Percentiles rank a stretch among this genome's conserved stretches.
Evolutionary conservation across 2,113 vertebrate species (phyloP).

Genomic region (human (Homo sapiens)): GRCh38 chr5:177348001-177348500

Average conservation of each 20-base stretch:
- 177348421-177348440: too few relatives aligned
- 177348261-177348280: neutral
- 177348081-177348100: neutral
- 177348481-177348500: too few relatives aligned
- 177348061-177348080: neutral
- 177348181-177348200: neutral
- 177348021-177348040: neutral
- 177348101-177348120: neutral
- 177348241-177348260: neutral
- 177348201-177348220: neutral
- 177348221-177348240: conserved; percentile 29
- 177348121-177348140: neutral
- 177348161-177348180: neutral
- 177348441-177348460: too few relatives aligned
- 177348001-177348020: neutral
- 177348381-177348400: neutral
- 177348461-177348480: too few relatives aligned
- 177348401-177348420: too few relatives aligned
- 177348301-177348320: neutral
- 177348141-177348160: neutral
- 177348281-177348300: neutral
- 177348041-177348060: neutral
- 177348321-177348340: neutral
- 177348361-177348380: neutral
- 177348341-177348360: neutral